phyloP scores from a whole-genome alignment of 2,888 invertebrate species.

The Eubasilissa splendida region DNA sequence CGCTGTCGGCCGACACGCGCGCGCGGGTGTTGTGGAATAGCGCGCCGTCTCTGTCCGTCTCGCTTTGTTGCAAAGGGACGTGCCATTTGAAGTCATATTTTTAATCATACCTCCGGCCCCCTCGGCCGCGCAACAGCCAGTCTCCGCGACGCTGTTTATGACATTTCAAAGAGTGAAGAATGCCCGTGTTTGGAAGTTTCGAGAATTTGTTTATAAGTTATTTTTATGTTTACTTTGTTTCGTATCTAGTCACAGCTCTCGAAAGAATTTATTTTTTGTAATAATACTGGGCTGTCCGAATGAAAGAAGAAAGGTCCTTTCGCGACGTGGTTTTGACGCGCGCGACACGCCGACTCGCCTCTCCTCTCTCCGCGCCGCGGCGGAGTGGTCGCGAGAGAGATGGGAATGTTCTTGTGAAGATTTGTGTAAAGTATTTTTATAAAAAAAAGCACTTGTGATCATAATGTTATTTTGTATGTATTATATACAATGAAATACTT shows the following conservation, averaged over 20 bases:
- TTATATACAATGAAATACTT: conserved; percentile 57
- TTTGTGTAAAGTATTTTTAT: conserved; percentile 43
- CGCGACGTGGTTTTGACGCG: neutral
- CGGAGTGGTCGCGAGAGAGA: neutral
- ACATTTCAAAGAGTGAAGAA: conserved; percentile 35
- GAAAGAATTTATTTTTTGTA: conserved; percentile 47
- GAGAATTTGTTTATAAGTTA: conserved; percentile 46
- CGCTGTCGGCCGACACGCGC: neutral
- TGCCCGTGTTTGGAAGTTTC: conserved; percentile 39
- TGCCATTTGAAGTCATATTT: conserved; percentile 31
- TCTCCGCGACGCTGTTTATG: conserved; percentile 33
- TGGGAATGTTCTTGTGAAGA: conserved; percentile 19
- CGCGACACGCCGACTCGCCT: neutral
- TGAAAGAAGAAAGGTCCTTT: too few relatives aligned
- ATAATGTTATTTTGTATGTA: conserved; percentile 73
- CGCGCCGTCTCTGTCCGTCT: conserved; percentile 25
- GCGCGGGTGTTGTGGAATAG: conserved; percentile 8
- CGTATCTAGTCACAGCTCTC: conserved; percentile 56
- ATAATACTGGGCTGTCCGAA: conserved; percentile 32
- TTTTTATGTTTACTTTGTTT: conserved; percentile 44
- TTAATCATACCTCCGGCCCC: conserved; percentile 29
- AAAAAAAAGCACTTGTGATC: conserved; percentile 73
- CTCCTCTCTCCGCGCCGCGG: too few relatives aligned
- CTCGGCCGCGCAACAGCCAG: conserved; percentile 27
- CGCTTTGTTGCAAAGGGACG: conserved; percentile 25